Conservation (phyloP, 2,888 invertebrate genomes). For the Anthoptus insignis region DNA sequence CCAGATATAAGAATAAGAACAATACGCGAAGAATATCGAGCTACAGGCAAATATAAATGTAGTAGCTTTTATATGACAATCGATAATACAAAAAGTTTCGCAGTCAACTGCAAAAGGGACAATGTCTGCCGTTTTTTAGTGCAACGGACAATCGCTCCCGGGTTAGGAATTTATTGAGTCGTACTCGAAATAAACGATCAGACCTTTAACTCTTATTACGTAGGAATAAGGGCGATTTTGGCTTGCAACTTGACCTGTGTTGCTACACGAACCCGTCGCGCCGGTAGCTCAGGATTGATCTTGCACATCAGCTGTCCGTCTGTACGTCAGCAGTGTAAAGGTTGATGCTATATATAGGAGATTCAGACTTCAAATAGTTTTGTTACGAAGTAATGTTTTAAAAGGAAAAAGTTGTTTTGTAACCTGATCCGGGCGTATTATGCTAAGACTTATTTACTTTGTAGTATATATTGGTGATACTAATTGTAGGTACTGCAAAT, state of each 20-base stretch:
- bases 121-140: constrained; percentile 73
- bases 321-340: constrained; percentile 59
- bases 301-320: constrained; percentile 80
- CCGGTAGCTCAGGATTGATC: constrained; percentile 73
- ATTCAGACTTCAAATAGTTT: constrained; percentile 38
- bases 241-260: not conserved
- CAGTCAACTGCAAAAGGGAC: constrained; percentile 53
- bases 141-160: constrained; percentile 72
- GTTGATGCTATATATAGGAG: constrained; percentile 48
- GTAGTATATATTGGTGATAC: not conserved
- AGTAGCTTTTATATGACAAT: constrained; percentile 60
- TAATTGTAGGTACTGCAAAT: too few relatives aligned
- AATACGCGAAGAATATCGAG: constrained; percentile 17
- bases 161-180: constrained; percentile 82
- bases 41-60: constrained; percentile 24
- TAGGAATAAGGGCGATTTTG: not conserved
- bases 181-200: constrained; percentile 73
- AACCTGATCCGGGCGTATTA: not conserved
- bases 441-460: not conserved
- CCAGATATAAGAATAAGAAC: constrained; percentile 25
- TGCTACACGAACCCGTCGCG: constrained; percentile 66
- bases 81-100: constrained; percentile 56
- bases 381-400: constrained; percentile 4
- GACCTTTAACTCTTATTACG: constrained; percentile 17
- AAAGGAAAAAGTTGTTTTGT: not conserved